phyloP scores from a whole-genome alignment of 2,113 vertebrate genomes.

The Pitta sordida region DNA sequence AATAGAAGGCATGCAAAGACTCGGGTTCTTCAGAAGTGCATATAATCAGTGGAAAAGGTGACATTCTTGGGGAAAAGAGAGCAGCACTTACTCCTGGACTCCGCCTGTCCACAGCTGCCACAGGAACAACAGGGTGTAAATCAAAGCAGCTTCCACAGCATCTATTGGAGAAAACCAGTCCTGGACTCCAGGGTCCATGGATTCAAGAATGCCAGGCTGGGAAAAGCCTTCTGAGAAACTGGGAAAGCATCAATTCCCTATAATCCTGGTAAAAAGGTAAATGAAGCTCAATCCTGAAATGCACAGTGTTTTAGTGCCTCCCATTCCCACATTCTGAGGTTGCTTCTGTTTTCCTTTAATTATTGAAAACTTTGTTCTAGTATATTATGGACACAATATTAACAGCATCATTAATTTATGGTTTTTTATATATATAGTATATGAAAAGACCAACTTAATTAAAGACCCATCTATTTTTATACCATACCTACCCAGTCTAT shows the following conservation, averaged over 20 bases:
- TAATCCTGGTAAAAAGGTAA: background rate
- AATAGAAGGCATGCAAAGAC: background rate
- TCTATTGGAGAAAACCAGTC: background rate
- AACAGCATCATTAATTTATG: background rate
- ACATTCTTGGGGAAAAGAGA: background rate
- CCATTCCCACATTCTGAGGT: rapidly evolving
- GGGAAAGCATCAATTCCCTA: background rate
- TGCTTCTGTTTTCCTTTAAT: background rate
- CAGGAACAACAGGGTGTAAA: background rate
- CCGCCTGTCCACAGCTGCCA: background rate
- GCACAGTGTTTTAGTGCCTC: rapidly evolving
- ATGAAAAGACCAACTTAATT: background rate
- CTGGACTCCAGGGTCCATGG: background rate
- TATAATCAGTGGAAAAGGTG: background rate
- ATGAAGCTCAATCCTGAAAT: background rate
- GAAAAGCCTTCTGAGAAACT: background rate
- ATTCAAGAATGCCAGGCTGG: background rate
- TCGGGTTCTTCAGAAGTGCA: background rate
- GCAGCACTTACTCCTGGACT: background rate
- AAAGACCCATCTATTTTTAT: background rate
- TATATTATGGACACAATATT: background rate
- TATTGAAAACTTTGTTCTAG: background rate
- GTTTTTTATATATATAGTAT: background rate
- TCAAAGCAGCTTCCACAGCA: background rate
- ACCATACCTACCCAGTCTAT: background rate